Base-by-base conservation (phyloP, 35 echinoderm and acorn worm species). In the Patiria miniata region DNA sequence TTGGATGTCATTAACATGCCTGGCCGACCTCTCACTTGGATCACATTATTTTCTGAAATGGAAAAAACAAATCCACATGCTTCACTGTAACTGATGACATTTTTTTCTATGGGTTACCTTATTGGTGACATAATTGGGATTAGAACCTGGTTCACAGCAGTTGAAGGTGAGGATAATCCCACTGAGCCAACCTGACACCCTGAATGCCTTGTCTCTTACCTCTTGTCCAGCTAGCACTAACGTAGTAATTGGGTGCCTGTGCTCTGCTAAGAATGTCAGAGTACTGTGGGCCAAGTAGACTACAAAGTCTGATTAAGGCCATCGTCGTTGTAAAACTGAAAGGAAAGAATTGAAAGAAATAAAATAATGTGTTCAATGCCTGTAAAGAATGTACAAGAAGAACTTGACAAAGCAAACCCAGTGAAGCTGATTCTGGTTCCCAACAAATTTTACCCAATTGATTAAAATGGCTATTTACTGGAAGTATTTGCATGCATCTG, bases 211-310 rank as follows among this genome's bases (percentile, higher is more conserved):
- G 42, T 47, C 1, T 39, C 77, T 81, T 37, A 94, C 92, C 92
- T 90, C 92, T 94, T 14, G 89, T 68, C 92, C 92, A 94, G 12
- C 87, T 52, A n/a, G 82, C 87, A 38, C 81, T 78, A 51, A 94
- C 79, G 51, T 90, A 94, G 40, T 90, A 87, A 19, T 89, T 83
- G 14, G 86, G 82, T 5, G 77, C 65, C 39, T 51, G 83, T 8
- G 87, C 59, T 21, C 87, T 57, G 21, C 89, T 57, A 16, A 94
- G 78, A 36, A 94, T 22, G 18, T 51, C 78, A 4, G 92, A 87
- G 33, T 90, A 90, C 61, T 90, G 57, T 39, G 58, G 60, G 36
- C 58, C 56, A 12, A 90, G 60, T 14, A 86, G 60, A 37, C 81
- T 84, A 82, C 87, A 81, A 12, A 94, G 78, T 32, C 85, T 40